A percentile compares a stretch with the other conserved stretches of the same genome.
Evolutionary conservation across 2,888 invertebrate genomes (phyloP).

Genomic region (Chrysomela aeneicollis): DNA sequence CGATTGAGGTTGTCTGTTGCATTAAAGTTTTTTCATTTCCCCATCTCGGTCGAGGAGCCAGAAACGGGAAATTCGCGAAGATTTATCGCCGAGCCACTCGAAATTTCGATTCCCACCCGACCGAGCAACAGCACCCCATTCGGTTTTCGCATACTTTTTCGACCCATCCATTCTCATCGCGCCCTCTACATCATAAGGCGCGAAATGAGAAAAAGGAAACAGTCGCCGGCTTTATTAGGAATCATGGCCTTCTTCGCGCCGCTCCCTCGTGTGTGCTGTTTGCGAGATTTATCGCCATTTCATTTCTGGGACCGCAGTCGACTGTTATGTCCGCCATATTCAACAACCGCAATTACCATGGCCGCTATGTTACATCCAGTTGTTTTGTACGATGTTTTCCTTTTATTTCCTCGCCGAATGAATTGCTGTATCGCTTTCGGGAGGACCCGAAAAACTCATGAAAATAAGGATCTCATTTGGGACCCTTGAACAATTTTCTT

Average conservation of each 20-base stretch:
- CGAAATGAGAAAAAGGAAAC: slow-evolving; percentile 24
- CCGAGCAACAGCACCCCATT: background rate
- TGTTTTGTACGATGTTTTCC: no score
- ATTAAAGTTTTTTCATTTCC: no score
- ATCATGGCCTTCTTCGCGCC: slow-evolving; percentile 28
- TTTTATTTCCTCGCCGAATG: no score
- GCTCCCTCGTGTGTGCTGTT: slow-evolving; percentile 13
- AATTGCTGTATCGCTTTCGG: no score
- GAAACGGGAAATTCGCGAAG: background rate
- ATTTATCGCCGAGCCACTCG: background rate
- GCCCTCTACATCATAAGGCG: slow-evolving; percentile 15
- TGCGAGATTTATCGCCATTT: slow-evolving; percentile 30
- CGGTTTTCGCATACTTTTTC: background rate
- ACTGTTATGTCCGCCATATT: slow-evolving; percentile 22
- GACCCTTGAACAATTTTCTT: no score
- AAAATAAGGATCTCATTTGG: no score
- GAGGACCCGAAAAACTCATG: no score
- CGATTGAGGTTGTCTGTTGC: no score
- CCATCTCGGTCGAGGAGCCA: background rate
- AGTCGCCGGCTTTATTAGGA: slow-evolving; percentile 28
- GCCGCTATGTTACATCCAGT: slow-evolving; percentile 5
- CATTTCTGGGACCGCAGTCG: slow-evolving; percentile 11
- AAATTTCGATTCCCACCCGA: background rate
- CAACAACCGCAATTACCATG: slow-evolving; percentile 21
- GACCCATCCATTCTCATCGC: slow-evolving; percentile 11